Evolutionary conservation across 1,140 invertebrate species (phyloP), one percentile per base, ranked within the genome.

Genomic region (Sitobion miscanthi): DNA sequence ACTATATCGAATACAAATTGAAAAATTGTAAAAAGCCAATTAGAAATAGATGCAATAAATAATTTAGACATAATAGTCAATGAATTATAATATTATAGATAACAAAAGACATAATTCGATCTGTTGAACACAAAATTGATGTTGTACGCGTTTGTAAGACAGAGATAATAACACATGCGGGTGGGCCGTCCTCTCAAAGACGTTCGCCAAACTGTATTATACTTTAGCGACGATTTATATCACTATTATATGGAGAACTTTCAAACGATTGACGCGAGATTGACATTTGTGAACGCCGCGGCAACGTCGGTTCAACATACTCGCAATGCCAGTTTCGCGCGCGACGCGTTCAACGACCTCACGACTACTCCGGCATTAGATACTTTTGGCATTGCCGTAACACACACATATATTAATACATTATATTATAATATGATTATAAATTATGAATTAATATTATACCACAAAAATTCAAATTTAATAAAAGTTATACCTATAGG

Each of bases 251-350:
- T 1, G 8, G 30, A 25, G 21, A 90, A 69, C 89, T 90, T 90
- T 90, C 54, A 57, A 25, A 57, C 30, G 89, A 69, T 69, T 17
- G 89, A 90, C 54, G 89, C 23, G 9, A 42, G 54, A 45, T 62
- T 35, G 47, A 45, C 38, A 45, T 47, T 88, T 52, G 42, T 30
- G 52, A 21, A 25, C 42, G 57, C 23, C 57, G 35, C 45, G 87
- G 52, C 52, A 21, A 62, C 89, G 89, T 42, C 57, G 89, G 89
- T 90, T 90, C 89, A 90, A 90, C 89, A 90, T 25, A 90, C 89
- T 90, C 54, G 89, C 54, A 42, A 90, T 42, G 8, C 8, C 5
- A 21, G 49, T 88, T 88, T 88, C 11, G 88, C 38, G 88, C 88
- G 88, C 54, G 35, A 57, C 23, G 89, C 89, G 89, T 90, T 62